phyloP scores from a whole-genome alignment of 2,888 invertebrate genomes.

The Limenitis camilla region DNA sequence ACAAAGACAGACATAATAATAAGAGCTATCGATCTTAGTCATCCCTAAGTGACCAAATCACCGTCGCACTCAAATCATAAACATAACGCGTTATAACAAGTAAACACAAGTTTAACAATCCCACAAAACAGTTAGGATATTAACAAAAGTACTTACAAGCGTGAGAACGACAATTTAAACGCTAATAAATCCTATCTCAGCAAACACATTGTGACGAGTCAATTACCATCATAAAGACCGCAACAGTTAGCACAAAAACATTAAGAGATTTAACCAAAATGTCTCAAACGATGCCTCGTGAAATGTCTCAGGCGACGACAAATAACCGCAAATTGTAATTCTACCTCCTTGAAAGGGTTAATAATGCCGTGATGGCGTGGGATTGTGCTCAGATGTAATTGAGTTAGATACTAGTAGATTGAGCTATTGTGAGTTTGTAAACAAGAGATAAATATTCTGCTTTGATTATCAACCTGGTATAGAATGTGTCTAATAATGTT shows the following conservation, averaged over 20 bases:
- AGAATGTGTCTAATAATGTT: not conserved
- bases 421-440: constrained; percentile 55
- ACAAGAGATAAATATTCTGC: constrained; percentile 5
- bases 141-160: not conserved
- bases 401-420: constrained; percentile 66
- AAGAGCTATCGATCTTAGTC: no score
- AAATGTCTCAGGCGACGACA: constrained; percentile 50
- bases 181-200: constrained; percentile 21
- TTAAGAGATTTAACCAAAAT: constrained; percentile 50
- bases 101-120: not conserved
- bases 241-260: constrained; percentile 41
- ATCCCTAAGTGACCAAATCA: no score
- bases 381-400: constrained; percentile 58
- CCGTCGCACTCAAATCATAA: no score
- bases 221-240: constrained; percentile 44
- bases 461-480: constrained; percentile 10
- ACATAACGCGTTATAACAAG: not conserved
- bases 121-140: not conserved
- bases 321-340: constrained; percentile 71
- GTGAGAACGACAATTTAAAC: constrained; percentile 23
- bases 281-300: constrained; percentile 36
- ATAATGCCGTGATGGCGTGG: constrained; percentile 58
- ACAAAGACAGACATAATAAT: no score
- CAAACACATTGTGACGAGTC: constrained; percentile 32
- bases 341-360: constrained; percentile 69